Conservation (phyloP, 2,888 invertebrate species). For the Pseudoips prasinana region DNA sequence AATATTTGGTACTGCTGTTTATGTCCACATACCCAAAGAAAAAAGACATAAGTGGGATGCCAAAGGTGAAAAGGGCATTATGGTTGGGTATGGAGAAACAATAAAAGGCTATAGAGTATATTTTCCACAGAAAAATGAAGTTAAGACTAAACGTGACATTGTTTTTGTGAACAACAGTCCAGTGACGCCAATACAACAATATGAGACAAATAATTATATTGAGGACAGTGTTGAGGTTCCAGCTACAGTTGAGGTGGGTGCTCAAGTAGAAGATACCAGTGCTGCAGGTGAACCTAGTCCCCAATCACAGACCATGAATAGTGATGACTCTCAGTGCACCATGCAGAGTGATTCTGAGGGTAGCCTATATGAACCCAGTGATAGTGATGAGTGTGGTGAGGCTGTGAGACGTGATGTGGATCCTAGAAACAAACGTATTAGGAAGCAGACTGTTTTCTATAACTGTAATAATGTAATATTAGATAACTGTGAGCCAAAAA, state of each 20-base stretch:
- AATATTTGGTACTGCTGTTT: not conserved
- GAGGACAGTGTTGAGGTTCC: not conserved
- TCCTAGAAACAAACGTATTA: not conserved
- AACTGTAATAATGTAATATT: conserved; percentile 1
- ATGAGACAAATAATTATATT: not conserved
- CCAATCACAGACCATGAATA: not conserved
- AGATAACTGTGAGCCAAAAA: conserved; percentile 10
- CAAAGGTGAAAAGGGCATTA: conserved; percentile 8
- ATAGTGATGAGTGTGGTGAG: not conserved
- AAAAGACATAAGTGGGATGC: conserved; percentile 9
- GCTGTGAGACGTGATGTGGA: not conserved
- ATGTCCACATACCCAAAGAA: conserved; percentile 2
- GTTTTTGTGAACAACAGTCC: conserved; percentile 1
- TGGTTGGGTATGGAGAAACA: conserved; percentile 3
- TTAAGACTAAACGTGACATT: conserved; percentile 1
- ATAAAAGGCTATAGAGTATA: conserved; percentile 8
- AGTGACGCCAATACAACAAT: conserved; percentile 2
- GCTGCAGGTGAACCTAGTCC: not conserved
- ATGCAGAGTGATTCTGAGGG: not conserved
- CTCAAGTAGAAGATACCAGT: conserved; percentile 1
- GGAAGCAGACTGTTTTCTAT: conserved; percentile 4
- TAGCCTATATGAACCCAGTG: conserved; percentile 4
- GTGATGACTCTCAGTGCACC: not conserved
- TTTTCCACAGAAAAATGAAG: not conserved
- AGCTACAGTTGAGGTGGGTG: conserved; percentile 2